Percentiles rank a stretch among this genome's conserved stretches.
Conservation (phyloP, 2,113 vertebrate genomes). For the Megaceryle torquata region DNA sequence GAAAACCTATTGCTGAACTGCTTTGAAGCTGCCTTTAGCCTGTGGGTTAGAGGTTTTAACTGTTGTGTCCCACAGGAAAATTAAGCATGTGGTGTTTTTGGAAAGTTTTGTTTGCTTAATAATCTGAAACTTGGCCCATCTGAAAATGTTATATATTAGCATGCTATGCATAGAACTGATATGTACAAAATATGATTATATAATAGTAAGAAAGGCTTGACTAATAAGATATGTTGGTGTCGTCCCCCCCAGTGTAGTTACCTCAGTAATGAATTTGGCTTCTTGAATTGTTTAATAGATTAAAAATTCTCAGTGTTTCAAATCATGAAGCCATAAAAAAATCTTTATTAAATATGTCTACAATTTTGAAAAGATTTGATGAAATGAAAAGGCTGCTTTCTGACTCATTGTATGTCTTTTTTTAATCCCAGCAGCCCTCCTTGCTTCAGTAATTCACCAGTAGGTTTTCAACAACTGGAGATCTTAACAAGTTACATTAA, state of each 20-base stretch:
- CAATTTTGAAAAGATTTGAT: neutral
- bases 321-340: neutral
- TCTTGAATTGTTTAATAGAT: conserved; percentile 36
- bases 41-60: conserved; percentile 35
- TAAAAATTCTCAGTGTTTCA: conserved; percentile 6
- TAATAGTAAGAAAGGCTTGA: conserved; percentile 29
- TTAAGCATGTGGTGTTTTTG: neutral
- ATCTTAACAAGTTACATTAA: neutral
- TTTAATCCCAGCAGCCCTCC: conserved; percentile 1
- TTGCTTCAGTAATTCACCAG: conserved; percentile 79
- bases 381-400: conserved; percentile 1
- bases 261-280: conserved; percentile 18
- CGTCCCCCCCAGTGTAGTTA: neutral
- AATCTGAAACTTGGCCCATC: conserved; percentile 58
- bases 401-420: neutral
- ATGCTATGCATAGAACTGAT: conserved; percentile 3
- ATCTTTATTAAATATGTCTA: neutral
- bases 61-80: neutral
- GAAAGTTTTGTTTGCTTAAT: conserved; percentile 41
- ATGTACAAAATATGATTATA: neutral
- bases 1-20: conserved; percentile 83
- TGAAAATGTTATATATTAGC: conserved; percentile 54
- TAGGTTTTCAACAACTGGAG: conserved; percentile 74
- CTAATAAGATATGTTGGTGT: neutral
- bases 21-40: conserved; percentile 70